A percentile compares a stretch with the other conserved stretches of the same genome.
Evolutionary conservation across 2,888 invertebrate species (phyloP).

Genomic region (Prenolepis imparis): DNA sequence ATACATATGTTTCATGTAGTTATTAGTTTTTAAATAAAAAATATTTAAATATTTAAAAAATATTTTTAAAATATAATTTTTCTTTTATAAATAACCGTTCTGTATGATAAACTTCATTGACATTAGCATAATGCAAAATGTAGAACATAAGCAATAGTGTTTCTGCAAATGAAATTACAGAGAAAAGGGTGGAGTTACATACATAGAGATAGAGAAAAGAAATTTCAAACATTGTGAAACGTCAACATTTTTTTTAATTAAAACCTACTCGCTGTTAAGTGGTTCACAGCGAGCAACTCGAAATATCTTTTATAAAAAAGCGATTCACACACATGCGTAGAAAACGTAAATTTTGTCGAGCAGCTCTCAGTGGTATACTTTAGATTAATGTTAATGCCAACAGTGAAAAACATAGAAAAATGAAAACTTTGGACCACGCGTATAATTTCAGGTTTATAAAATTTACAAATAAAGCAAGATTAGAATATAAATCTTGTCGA

Average conservation of each 20-base stretch:
- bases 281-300: background rate
- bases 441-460: background rate
- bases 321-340: background rate
- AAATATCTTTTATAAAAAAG: slow-evolving; percentile 13
- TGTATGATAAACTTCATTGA: background rate
- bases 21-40: background rate
- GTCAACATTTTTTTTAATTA: slow-evolving; percentile 33
- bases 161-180: background rate
- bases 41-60: no score
- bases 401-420: slow-evolving; percentile 26
- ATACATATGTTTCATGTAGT: background rate
- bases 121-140: slow-evolving; percentile 8
- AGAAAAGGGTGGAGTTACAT: slow-evolving; percentile 6
- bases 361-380: slow-evolving; percentile 28
- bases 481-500: background rate
- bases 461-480: background rate
- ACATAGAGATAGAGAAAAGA: slow-evolving; percentile 15
- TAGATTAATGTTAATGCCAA: slow-evolving; percentile 4
- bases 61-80: slow-evolving; percentile 5
- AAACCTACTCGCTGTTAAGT: background rate
- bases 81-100: background rate
- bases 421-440: background rate
- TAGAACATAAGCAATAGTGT: background rate
- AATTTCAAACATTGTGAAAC: slow-evolving; percentile 15
- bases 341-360: slow-evolving; percentile 21